A percentile compares a stretch with the other conserved stretches of the same genome.
These are phyloP conservation scores for Synanthedon vespiformis DNA, from an alignment of 2,888 invertebrate genomes.

Conservation along the genomic window DNA sequence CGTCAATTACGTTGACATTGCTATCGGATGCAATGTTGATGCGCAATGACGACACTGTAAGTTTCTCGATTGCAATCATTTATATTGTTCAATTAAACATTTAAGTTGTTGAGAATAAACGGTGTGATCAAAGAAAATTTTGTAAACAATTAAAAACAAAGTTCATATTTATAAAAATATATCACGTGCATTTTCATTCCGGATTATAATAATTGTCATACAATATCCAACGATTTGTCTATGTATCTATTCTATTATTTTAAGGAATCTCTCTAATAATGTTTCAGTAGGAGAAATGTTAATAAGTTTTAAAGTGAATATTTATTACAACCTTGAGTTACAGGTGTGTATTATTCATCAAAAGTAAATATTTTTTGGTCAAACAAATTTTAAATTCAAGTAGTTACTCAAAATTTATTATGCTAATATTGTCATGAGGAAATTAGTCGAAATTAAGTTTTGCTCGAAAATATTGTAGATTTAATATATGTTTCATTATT, in stretches of 20 bases:
- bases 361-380: not conserved
- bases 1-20: constrained; percentile 14
- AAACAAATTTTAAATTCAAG: not conserved
- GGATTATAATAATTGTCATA: too few relatives aligned
- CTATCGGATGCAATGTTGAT: constrained; percentile 5
- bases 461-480: not conserved
- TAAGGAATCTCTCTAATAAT: too few relatives aligned
- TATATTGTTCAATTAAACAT: not conserved
- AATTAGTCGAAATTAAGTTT: not conserved
- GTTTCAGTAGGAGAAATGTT: too few relatives aligned
- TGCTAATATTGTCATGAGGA: not conserved
- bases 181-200: too few relatives aligned
- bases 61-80: not conserved
- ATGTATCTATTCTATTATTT: too few relatives aligned
- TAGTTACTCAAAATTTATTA: not conserved
- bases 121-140: too few relatives aligned
- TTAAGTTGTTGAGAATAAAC: not conserved
- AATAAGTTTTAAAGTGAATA: too few relatives aligned
- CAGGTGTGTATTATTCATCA: not conserved
- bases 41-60: not conserved
- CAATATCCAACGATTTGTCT: too few relatives aligned
- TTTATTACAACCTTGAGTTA: not conserved
- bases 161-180: too few relatives aligned
- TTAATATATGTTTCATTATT: constrained; percentile 7
- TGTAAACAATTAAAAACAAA: too few relatives aligned